Evolutionary conservation across 2,888 invertebrate species (phyloP).

Genomic region (Drosophila setosimentum): DNA sequence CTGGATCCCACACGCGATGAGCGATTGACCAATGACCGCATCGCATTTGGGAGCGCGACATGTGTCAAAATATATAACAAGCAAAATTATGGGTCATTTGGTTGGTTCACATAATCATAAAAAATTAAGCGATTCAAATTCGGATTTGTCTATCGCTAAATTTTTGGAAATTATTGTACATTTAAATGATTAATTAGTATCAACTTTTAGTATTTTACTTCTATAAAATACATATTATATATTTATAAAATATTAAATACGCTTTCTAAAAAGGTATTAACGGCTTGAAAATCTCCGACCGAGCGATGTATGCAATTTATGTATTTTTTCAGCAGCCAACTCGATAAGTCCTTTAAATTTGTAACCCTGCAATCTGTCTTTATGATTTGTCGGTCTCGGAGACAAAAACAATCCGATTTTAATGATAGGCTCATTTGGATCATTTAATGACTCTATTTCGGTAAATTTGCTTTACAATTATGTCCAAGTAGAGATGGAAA

Average conservation of each 20-base stretch:
- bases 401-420: not conserved
- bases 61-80: conserved; percentile 5
- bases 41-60: conserved; percentile 8
- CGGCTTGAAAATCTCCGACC: too few relatives aligned
- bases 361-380: not conserved
- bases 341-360: not conserved
- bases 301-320: not conserved
- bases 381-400: not conserved
- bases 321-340: not conserved
- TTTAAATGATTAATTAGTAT: too few relatives aligned
- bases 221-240: too few relatives aligned
- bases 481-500: too few relatives aligned
- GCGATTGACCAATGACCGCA: conserved; percentile 15
- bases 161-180: not conserved
- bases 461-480: too few relatives aligned
- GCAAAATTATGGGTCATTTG: conserved; percentile 1
- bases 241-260: too few relatives aligned
- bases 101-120: conserved; percentile 9
- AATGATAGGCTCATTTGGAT: too few relatives aligned
- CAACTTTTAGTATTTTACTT: too few relatives aligned
- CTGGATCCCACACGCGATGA: conserved; percentile 18
- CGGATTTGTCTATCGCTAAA: not conserved
- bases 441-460: too few relatives aligned
- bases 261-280: too few relatives aligned
- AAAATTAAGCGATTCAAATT: not conserved